A percentile compares a stretch with the other conserved stretches of the same genome.
phyloP scores from a whole-genome alignment of 2,888 invertebrate genomes.

The Protula sp. region DNA sequence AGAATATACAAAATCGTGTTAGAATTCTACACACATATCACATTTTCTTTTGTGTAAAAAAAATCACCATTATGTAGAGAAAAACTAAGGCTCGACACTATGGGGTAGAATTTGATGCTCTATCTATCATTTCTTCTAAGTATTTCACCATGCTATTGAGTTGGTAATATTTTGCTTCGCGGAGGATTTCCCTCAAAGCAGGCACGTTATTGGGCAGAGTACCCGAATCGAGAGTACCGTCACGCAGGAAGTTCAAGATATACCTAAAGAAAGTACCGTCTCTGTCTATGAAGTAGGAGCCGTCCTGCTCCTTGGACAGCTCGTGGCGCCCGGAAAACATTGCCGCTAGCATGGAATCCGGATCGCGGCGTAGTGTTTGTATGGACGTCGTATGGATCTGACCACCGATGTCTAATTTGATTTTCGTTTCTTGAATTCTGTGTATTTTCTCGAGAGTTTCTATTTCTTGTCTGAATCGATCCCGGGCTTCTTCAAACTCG shows the following conservation, averaged over 20 bases:
- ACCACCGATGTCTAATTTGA: conserved; percentile 29
- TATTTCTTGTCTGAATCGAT: conserved; percentile 22
- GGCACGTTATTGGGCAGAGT: conserved; percentile 22
- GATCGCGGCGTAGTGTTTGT: conserved; percentile 23
- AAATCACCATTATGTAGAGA: no score
- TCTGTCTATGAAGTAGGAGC: conserved; percentile 33
- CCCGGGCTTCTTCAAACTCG: conserved; percentile 21
- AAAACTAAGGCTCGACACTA: no score
- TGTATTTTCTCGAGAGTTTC: neutral
- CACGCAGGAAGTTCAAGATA: conserved; percentile 47
- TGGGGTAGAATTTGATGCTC: no score
- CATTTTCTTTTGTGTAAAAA: no score
- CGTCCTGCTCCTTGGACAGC: conserved; percentile 25
- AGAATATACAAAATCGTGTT: no score
- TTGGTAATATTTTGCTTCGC: conserved; percentile 30
- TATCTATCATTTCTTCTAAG: conserved; percentile 13
- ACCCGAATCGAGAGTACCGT: conserved; percentile 33
- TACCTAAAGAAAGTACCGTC: conserved; percentile 38
- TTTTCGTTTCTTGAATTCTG: neutral
- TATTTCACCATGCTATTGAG: conserved; percentile 17
- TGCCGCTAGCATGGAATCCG: conserved; percentile 26
- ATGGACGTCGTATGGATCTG: conserved; percentile 28
- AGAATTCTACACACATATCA: no score
- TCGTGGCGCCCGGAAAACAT: conserved; percentile 32
- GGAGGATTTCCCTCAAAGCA: conserved; percentile 23